Percentiles rank a stretch among this genome's conserved stretches.
phyloP scores from a whole-genome alignment of 2,797 vertebrate genomes.

The Etheostoma perlongum region DNA sequence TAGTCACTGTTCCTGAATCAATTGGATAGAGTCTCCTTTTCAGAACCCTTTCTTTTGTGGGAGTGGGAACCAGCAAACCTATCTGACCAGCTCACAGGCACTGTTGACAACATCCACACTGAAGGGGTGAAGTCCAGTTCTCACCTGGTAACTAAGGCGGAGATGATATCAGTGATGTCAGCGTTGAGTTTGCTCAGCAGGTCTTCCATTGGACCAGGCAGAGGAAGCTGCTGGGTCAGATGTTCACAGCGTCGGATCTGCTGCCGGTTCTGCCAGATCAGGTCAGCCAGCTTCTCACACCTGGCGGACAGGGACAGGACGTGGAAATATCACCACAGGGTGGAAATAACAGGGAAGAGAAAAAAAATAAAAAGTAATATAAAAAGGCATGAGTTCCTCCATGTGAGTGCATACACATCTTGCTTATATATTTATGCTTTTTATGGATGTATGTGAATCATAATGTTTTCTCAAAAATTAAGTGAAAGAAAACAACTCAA shows the following conservation, averaged over 20 bases:
- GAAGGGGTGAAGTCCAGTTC: not conserved
- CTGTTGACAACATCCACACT: not conserved
- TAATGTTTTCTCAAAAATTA: not conserved
- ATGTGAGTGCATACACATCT: not conserved
- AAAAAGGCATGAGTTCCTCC: not conserved
- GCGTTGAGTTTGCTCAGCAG: constrained; percentile 91
- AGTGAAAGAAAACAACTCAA: not conserved
- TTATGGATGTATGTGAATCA: not conserved
- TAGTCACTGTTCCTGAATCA: not conserved
- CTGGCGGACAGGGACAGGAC: constrained; percentile 65
- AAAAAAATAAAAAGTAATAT: too few relatives aligned
- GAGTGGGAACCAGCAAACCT: too few relatives aligned
- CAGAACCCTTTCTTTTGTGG: not conserved
- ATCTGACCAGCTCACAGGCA: not conserved
- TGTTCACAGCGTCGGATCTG: constrained; percentile 93
- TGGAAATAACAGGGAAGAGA: not conserved
- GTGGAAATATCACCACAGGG: not conserved
- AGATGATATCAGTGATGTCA: constrained; percentile 95
- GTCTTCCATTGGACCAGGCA: constrained; percentile 92
- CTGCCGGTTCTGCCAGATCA: constrained; percentile 97
- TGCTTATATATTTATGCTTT: not conserved
- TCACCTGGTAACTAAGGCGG: constrained; percentile 93
- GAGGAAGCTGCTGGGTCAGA: constrained; percentile 93
- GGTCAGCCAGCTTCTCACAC: constrained; percentile 94
- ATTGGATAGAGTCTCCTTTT: not conserved